Conservation (phyloP, 2,888 invertebrate species). For the Pollenia amentaria region DNA sequence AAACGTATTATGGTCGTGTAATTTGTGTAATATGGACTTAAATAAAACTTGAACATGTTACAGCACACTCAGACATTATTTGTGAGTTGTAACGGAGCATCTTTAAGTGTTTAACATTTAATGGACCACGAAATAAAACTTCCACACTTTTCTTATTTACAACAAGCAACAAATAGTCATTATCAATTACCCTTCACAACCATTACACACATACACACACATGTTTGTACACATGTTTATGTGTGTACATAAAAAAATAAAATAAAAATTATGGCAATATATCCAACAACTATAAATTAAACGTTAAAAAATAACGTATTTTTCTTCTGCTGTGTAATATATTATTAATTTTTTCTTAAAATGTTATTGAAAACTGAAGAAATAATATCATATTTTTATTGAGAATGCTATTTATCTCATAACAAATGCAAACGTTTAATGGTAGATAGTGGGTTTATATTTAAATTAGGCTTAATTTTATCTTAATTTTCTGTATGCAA, state of each 20-base stretch:
- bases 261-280: neutral
- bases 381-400: too few species aligned
- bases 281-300: too few species aligned
- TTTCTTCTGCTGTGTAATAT: too few species aligned
- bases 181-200: conserved; percentile 50
- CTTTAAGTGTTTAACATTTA: conserved; percentile 49
- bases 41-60: conserved; percentile 9
- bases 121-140: conserved; percentile 61
- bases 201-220: neutral
- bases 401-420: too few species aligned
- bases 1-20: conserved; percentile 41
- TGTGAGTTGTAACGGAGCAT: conserved; percentile 53
- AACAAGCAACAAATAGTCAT: conserved; percentile 61
- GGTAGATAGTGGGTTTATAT: too few species aligned
- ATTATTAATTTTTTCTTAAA: too few species aligned
- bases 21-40: conserved; percentile 31
- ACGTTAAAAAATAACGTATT: too few species aligned
- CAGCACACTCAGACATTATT: neutral
- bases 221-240: neutral
- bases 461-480: too few species aligned
- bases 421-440: too few species aligned
- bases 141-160: conserved; percentile 21
- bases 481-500: too few species aligned
- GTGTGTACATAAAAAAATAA: neutral
- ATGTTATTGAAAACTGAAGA: too few species aligned